Conservation (phyloP, 2,797 vertebrate species). For the Thripadectes ignobilis region DNA sequence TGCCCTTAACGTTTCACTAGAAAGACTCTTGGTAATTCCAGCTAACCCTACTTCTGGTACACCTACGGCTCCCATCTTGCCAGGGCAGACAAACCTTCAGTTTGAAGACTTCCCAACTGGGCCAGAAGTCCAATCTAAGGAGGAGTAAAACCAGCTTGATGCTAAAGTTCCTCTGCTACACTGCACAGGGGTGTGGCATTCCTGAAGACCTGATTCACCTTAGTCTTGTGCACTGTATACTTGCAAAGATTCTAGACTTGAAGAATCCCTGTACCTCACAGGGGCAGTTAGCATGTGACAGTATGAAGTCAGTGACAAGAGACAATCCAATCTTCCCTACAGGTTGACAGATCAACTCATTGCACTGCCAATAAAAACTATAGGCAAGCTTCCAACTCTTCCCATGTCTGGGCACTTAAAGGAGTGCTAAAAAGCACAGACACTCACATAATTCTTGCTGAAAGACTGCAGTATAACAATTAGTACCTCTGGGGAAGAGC, state of each 20-base stretch:
- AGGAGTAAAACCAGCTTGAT: not conserved
- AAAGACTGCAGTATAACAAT: not conserved
- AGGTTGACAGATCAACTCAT: not conserved
- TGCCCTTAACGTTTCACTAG: not conserved
- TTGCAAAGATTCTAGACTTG: not conserved
- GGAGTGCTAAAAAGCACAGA: slow-evolving; percentile 14
- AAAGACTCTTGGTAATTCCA: not conserved
- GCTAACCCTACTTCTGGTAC: not conserved
- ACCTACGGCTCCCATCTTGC: not conserved
- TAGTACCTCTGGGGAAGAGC: not conserved
- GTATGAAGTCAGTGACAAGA: not conserved
- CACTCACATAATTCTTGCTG: not conserved
- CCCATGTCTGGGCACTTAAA: not conserved
- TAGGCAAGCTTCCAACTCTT: not conserved
- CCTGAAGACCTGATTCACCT: not conserved
- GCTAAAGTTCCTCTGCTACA: not conserved
- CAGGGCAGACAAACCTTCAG: not conserved
- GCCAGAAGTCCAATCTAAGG: not conserved
- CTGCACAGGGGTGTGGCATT: not conserved
- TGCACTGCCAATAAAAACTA: not conserved
- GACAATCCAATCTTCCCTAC: not conserved
- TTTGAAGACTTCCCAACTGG: not conserved
- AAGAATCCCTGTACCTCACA: not conserved
- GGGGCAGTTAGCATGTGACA: not conserved
- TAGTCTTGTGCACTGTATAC: not conserved